These are phyloP conservation scores for Amiota mariae DNA, from an alignment of 2,888 invertebrate genomes.

Conservation along the genomic window DNA sequence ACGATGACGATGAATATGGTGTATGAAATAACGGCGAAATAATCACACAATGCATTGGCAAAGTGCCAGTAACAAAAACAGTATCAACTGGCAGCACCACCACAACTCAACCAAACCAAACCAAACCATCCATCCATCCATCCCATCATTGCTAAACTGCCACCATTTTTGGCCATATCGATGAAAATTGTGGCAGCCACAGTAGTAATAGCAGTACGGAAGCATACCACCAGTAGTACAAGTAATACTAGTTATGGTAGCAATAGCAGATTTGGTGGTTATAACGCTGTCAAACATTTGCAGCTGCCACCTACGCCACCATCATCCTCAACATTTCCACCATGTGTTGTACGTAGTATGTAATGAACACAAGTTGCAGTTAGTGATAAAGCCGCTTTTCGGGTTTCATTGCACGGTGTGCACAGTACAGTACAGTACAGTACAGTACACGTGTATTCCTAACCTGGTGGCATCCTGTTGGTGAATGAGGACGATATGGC, in stretches of 20 bases:
- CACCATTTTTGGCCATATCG: constrained; percentile 47
- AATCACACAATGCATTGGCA: constrained; percentile 70
- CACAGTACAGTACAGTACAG: constrained; percentile 26
- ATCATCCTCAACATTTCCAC: not conserved
- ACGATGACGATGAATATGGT: constrained; percentile 40
- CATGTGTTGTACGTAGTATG: not conserved
- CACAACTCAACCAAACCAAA: not conserved
- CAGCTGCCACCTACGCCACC: constrained; percentile 5
- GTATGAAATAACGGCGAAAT: constrained; percentile 66
- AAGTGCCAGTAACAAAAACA: constrained; percentile 50
- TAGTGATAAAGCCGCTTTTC: constrained; percentile 48
- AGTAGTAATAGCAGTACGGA: not conserved
- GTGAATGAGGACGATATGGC: too few species aligned
- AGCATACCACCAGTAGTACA: not conserved
- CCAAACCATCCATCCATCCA: not conserved
- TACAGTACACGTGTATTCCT: constrained; percentile 10
- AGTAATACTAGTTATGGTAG: not conserved
- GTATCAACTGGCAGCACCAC: constrained; percentile 27
- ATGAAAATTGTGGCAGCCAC: constrained; percentile 60
- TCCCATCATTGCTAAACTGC: constrained; percentile 28
- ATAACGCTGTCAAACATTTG: constrained; percentile 13
- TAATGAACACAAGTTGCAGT: constrained; percentile 9
- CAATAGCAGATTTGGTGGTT: constrained; percentile 10
- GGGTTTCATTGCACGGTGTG: not conserved
- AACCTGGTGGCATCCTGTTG: too few species aligned